These are phyloP conservation scores for cat (Felis catus) DNA, from an alignment of 2,113 vertebrate genomes.

Conservation along the genomic window DNA sequence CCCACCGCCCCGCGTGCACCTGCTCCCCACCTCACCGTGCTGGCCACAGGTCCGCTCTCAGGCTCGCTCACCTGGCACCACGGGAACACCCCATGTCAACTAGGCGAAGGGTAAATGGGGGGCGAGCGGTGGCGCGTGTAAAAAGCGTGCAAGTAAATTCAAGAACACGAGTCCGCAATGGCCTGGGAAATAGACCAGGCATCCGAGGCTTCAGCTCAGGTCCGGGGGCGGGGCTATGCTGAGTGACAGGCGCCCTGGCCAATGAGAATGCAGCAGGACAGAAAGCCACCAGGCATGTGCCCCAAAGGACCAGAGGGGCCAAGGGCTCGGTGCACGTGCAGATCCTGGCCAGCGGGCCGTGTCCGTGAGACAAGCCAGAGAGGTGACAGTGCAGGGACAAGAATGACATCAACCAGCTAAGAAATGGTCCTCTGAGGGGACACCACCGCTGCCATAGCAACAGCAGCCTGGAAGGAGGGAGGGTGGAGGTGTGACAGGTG, in stretches of 20 bases:
- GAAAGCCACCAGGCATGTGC: accelerated
- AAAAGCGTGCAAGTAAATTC: slow-evolving; percentile 1
- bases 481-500: too few relatives aligned
- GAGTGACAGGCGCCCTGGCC: background rate
- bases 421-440: accelerated
- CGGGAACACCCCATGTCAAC: background rate
- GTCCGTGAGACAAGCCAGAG: too few relatives aligned
- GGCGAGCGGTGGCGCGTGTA: background rate
- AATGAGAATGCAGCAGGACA: background rate
- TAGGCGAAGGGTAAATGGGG: background rate
- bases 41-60: accelerated
- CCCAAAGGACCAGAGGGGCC: background rate
- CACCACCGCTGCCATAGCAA: accelerated
- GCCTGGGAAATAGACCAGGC: background rate
- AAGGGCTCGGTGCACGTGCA: accelerated
- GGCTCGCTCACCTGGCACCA: background rate
- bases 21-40: background rate
- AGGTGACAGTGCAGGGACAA: too few relatives aligned
- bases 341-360: accelerated
- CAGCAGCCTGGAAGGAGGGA: background rate
- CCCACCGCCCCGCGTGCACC: too few relatives aligned
- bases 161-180: background rate
- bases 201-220: background rate
- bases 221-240: accelerated
- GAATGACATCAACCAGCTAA: background rate